These are phyloP conservation scores for Orthonevra nobilis DNA, from an alignment of 2,888 invertebrate genomes.

Conservation along the genomic window DNA sequence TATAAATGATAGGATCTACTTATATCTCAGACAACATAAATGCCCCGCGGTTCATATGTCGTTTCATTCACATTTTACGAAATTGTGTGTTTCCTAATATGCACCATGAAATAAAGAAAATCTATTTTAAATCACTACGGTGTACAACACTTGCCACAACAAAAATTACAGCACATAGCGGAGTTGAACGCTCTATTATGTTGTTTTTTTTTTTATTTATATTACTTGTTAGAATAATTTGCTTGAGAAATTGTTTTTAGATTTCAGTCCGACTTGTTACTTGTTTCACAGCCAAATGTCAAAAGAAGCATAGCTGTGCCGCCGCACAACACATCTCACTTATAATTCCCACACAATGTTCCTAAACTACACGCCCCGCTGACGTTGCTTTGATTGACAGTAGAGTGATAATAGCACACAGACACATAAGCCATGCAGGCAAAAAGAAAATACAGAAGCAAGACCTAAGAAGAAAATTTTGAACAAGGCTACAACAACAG, in stretches of 20 bases:
- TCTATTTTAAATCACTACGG: conserved; percentile 28
- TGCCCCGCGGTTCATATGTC: conserved; percentile 21
- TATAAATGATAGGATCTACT: conserved; percentile 7
- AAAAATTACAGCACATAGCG: conserved; percentile 46
- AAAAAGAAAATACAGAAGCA: conserved; percentile 25
- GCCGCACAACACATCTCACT: conserved; percentile 55
- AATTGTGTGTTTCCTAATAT: conserved; percentile 25
- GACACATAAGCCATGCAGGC: conserved; percentile 54
- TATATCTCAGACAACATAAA: conserved; percentile 43
- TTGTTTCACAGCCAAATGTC: conserved; percentile 78
- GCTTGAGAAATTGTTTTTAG: conserved; percentile 6
- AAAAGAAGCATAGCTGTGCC: conserved; percentile 73
- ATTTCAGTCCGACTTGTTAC: conserved; percentile 72
- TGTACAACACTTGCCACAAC: conserved; percentile 31
- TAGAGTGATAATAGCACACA: conserved; percentile 59
- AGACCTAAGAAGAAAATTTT: conserved; percentile 12
- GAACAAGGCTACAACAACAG: conserved; percentile 23
- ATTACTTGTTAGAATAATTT: too few species aligned
- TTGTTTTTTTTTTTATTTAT: conserved; percentile 13
- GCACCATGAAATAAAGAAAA: conserved; percentile 14
- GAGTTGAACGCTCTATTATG: conserved; percentile 17
- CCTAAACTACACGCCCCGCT: conserved; percentile 38
- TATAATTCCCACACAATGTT: conserved; percentile 55
- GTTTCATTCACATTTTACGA: conserved; percentile 64
- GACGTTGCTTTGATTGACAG: conserved; percentile 56